phyloP scores from a whole-genome alignment of 53 echinoderm and acorn worm species.

The Pentamera pediparva region DNA sequence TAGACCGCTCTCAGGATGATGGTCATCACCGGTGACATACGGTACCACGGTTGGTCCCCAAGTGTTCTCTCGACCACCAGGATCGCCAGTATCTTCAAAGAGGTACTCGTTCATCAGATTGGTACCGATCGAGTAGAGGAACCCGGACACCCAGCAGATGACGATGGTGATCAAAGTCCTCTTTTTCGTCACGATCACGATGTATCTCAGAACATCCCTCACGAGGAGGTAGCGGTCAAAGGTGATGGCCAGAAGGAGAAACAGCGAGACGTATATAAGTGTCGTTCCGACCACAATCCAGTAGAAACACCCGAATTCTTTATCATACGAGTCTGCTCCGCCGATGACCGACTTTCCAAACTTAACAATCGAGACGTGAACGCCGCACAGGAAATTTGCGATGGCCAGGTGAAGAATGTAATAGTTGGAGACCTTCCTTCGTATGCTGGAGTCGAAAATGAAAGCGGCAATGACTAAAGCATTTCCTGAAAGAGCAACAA shows the following conservation, averaged over 20 bases:
- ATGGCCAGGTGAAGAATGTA: constrained; percentile 8
- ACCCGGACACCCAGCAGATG: not conserved
- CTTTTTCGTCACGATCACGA: not conserved
- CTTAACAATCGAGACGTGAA: not conserved
- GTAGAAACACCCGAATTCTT: not conserved
- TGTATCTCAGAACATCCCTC: constrained; percentile 9
- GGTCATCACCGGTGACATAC: no score
- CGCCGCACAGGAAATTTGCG: not conserved
- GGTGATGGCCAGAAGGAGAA: not conserved
- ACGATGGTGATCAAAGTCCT: not conserved
- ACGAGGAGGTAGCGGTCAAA: constrained; percentile 11
- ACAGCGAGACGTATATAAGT: not conserved
- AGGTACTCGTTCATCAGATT: not conserved
- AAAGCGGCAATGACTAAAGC: not conserved
- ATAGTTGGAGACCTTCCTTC: not conserved
- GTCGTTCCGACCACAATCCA: not conserved
- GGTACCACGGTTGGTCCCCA: no score
- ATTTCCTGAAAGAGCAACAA: not conserved
- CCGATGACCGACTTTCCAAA: not conserved
- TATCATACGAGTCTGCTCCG: not conserved
- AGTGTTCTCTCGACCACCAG: no score
- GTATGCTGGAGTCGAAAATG: not conserved
- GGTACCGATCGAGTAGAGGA: not conserved
- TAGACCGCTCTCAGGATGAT: no score
- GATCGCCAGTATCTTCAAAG: no score